phyloP scores from a whole-genome alignment of 2,797 vertebrate species.

The Neostethus bicornis region DNA sequence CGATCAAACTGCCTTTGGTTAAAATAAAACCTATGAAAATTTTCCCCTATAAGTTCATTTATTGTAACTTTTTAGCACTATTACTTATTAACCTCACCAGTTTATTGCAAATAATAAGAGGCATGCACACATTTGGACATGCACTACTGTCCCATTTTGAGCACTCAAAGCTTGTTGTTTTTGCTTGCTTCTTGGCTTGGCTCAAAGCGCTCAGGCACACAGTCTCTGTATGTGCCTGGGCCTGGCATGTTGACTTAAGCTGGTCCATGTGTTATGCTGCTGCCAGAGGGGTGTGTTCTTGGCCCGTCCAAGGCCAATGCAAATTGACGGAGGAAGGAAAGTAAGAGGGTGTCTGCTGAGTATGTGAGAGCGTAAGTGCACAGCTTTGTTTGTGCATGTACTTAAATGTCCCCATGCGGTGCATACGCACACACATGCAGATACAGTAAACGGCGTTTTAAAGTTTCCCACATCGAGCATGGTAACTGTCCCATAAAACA shows the following conservation, averaged over 20 bases:
- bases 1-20: background rate
- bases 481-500: conserved; percentile 28
- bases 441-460: conserved; percentile 25
- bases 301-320: conserved; percentile 51
- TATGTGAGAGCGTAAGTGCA: conserved; percentile 32
- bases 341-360: conserved; percentile 37
- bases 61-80: background rate
- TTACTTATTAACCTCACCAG: conserved; percentile 5
- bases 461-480: conserved; percentile 14
- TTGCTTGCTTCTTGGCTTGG: conserved; percentile 47
- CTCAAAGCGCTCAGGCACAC: conserved; percentile 30
- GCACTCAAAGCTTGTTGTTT: conserved; percentile 46
- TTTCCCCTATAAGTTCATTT: background rate
- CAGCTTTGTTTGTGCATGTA: conserved; percentile 45
- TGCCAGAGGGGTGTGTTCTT: conserved; percentile 67
- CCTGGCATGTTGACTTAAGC: conserved; percentile 78
- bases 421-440: conserved; percentile 4
- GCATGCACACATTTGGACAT: conserved; percentile 3
- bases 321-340: conserved; percentile 56
- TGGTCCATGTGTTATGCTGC: conserved; percentile 64
- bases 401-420: conserved; percentile 26
- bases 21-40: conserved; percentile 12
- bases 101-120: conserved; percentile 11
- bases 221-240: conserved; percentile 57
- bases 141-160: background rate